phyloP scores from a whole-genome alignment of 2,888 invertebrate genomes.

The Noctua pronuba region DNA sequence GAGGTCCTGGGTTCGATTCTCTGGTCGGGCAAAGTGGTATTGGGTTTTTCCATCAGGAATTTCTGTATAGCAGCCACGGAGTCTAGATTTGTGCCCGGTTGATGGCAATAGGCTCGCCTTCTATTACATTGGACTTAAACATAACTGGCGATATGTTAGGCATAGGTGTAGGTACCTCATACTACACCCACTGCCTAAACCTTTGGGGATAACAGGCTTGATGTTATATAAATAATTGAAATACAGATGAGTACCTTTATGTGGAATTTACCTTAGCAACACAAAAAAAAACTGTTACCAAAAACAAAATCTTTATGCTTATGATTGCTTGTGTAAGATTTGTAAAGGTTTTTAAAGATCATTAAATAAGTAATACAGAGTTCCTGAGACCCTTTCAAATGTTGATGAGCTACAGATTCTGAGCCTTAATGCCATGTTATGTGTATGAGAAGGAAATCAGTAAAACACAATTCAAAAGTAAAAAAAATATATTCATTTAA shows the following conservation, averaged over 20 bases:
- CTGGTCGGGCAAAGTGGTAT: no score
- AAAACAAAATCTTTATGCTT: neutral
- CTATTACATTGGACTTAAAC: no score
- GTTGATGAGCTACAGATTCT: neutral
- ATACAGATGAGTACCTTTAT: neutral
- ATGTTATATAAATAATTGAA: neutral
- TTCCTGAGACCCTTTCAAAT: neutral
- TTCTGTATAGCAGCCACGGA: no score
- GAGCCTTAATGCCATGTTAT: neutral
- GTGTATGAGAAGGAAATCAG: neutral
- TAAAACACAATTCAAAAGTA: conserved; percentile 11
- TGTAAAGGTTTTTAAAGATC: neutral
- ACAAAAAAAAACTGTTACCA: neutral
- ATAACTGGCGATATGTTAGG: no score
- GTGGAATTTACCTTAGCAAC: neutral
- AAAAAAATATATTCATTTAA: conserved; percentile 32
- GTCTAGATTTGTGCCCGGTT: no score
- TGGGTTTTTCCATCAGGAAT: no score
- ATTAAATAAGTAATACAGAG: neutral
- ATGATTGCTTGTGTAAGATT: neutral
- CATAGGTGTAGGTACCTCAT: no score
- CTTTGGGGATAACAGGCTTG: no score
- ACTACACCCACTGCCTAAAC: no score
- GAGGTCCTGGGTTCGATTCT: no score
- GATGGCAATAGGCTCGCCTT: no score